Base-by-base conservation (phyloP, 2,797 vertebrate species). In the Thamnophis elegans region DNA sequence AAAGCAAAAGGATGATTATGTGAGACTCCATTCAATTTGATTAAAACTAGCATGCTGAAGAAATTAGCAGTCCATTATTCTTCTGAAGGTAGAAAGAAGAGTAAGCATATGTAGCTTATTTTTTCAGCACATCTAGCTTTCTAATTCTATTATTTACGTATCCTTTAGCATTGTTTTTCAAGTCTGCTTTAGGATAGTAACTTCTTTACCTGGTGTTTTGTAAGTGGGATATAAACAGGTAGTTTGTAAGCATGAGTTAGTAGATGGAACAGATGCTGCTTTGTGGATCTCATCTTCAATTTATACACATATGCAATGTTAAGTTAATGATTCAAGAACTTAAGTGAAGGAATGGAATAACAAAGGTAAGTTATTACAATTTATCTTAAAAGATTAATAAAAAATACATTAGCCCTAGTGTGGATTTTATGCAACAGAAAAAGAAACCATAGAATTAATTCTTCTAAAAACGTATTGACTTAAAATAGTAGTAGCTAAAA, bases 161-260 rank as follows among this genome's bases (percentile, higher is more conserved):
- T 22, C 85, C 85, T 94, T 62, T 20, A 89, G 91, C 93, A 91
- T 55, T 92, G 91, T 87, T 89, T 32, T 59, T 93, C 36, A 73
- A 87, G n/a, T 92, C 47, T 85, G 91, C 56, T 22, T 91, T 82
- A 62, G 60, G 42, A 89, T 86, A 42, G 89, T 68, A 91, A 58
- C 0, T 25, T 90, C 36, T 91, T 95, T 92, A 92, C 89, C 92
- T 47, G 42, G 36, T 1, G 0, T 82, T 82, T 82, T 22, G 9
- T 82, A 82, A 82, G 22, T 47, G 22, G 10, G 89, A 53, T 85
- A 93, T 5, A 18, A 87, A 55, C 88, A 25, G 3, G 10, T 88
- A 88, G 6, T 51, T 85, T 85, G 3, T 91, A 32, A n/a, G 36
- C 62, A 56, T 65, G 5, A 32, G 82, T 56, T 0, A 28, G 47